Percentiles rank a stretch among this genome's conserved stretches.
phyloP scores from a whole-genome alignment of 1,140 invertebrate species.

The Micrasema longulum region DNA sequence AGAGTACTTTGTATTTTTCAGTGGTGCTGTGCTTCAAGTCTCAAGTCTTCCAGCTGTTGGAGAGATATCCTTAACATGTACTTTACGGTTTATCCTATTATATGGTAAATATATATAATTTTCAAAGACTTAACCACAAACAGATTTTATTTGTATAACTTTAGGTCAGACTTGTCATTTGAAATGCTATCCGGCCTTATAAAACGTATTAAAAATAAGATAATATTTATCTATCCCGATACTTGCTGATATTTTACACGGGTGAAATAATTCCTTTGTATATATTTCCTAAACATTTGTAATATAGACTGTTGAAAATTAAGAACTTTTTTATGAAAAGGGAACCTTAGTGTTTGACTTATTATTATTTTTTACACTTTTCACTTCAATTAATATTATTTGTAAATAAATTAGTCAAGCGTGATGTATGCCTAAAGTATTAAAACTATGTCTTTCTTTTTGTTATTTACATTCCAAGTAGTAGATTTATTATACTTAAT shows the following conservation, averaged over 20 bases:
- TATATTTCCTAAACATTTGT: conserved; percentile 14
- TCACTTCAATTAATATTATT: conserved; percentile 8
- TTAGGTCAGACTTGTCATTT: too few species aligned
- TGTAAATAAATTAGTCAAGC: neutral
- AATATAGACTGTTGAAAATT: conserved; percentile 10
- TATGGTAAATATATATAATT: conserved; percentile 27
- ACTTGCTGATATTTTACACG: too few species aligned
- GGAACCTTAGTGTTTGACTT: conserved; percentile 15
- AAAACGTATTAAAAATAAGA: too few species aligned
- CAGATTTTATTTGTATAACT: neutral
- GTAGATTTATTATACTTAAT: conserved; percentile 8
- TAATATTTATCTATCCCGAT: too few species aligned
- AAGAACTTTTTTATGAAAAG: neutral
- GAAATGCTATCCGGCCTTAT: too few species aligned
- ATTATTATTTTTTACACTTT: neutral
- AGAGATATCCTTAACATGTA: conserved; percentile 33
- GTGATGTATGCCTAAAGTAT: conserved; percentile 12
- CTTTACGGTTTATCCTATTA: conserved; percentile 28
- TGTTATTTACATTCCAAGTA: conserved; percentile 18
- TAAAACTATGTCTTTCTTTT: conserved; percentile 13
- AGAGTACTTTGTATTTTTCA: neutral
- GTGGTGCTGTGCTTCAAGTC: conserved; percentile 40
- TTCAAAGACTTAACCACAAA: conserved; percentile 27
- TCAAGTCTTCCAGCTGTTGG: conserved; percentile 40
- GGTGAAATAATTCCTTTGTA: conserved; percentile 8